Evolutionary conservation across 2,888 invertebrate species (phyloP).

Genomic region (Aquatica leii): DNA sequence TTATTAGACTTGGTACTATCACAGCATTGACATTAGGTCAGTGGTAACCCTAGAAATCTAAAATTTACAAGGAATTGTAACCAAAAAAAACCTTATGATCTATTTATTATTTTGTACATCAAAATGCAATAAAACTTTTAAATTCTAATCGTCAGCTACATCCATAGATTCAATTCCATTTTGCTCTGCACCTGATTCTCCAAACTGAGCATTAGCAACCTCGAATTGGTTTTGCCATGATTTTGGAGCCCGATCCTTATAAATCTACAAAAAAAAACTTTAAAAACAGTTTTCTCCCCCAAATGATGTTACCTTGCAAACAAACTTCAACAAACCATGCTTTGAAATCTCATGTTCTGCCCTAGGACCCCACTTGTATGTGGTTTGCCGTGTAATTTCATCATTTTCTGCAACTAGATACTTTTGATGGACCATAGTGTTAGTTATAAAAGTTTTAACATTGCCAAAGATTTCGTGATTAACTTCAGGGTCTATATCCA

Average conservation of each 20-base stretch:
- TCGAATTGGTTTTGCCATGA: slow-evolving; percentile 29
- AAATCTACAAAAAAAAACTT: slow-evolving; percentile 20
- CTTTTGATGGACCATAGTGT: slow-evolving; percentile 31
- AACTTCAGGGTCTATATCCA: slow-evolving; percentile 22
- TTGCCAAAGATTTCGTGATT: slow-evolving; percentile 29
- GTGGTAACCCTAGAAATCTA: too few relatives aligned
- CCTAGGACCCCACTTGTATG: slow-evolving; percentile 27
- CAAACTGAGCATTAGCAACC: slow-evolving; percentile 4
- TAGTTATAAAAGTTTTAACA: slow-evolving; percentile 26
- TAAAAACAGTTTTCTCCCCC: slow-evolving; percentile 9
- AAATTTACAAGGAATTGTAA: too few relatives aligned
- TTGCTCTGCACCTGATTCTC: background rate
- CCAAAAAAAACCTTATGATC: too few relatives aligned
- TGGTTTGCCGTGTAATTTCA: slow-evolving; percentile 11
- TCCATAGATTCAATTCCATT: background rate
- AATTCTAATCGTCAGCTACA: too few relatives aligned
- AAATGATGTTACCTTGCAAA: slow-evolving; percentile 29
- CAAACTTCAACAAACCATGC: slow-evolving; percentile 25
- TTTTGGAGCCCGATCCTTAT: slow-evolving; percentile 21
- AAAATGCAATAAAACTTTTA: too few relatives aligned
- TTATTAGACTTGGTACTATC: too few relatives aligned
- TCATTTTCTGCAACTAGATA: slow-evolving; percentile 23
- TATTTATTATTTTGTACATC: too few relatives aligned
- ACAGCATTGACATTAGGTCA: too few relatives aligned
- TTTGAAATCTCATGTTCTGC: slow-evolving; percentile 33